Conservation (phyloP, 2,888 invertebrate genomes). For the Omphaloscelis lunosa region DNA sequence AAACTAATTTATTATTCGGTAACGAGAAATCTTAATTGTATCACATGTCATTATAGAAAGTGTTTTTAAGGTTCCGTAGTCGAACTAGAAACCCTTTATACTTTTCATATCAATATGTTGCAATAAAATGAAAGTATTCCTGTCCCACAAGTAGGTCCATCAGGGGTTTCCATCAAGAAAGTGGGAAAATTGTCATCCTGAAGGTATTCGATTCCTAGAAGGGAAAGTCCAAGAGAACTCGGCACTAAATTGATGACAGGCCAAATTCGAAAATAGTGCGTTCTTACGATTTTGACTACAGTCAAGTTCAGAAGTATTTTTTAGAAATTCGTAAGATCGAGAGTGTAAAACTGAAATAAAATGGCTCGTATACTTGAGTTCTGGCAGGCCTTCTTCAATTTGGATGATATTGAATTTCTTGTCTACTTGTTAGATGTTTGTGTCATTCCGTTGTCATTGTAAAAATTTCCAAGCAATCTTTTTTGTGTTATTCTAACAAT, state of each 20-base stretch:
- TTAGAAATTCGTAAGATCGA: background rate
- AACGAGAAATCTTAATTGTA: background rate
- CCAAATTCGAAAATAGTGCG: background rate
- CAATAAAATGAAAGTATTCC: background rate
- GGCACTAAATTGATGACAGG: background rate
- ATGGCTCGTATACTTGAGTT: background rate
- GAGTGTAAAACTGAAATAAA: conserved; percentile 13
- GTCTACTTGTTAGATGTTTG: conserved; percentile 18
- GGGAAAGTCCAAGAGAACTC: background rate
- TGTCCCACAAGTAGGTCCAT: background rate
- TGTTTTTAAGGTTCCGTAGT: background rate
- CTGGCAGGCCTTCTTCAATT: conserved; percentile 31
- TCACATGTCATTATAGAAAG: background rate
- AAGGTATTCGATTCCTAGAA: background rate
- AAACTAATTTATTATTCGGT: background rate
- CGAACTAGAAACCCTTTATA: background rate
- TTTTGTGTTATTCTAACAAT: conserved; percentile 10
- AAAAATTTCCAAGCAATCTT: background rate
- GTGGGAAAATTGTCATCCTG: background rate
- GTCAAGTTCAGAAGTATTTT: background rate
- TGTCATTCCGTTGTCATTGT: conserved; percentile 20
- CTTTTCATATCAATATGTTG: background rate
- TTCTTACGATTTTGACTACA: background rate
- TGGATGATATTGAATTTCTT: conserved; percentile 10
- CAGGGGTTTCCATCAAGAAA: background rate